phyloP scores from a whole-genome alignment of 1,140 invertebrate species.

The Calephelis virginiensis region DNA sequence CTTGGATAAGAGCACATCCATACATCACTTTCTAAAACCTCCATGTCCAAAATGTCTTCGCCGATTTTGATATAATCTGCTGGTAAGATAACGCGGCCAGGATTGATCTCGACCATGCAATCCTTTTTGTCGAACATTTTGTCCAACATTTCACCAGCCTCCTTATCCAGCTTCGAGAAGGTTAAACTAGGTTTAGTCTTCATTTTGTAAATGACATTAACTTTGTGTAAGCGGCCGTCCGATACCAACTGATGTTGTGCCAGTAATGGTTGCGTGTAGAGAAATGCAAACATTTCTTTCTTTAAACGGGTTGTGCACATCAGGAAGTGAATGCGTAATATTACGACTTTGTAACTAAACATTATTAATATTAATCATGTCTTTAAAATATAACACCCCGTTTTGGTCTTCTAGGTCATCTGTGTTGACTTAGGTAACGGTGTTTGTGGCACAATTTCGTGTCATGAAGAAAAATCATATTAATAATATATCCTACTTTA shows the following conservation, averaged over 20 bases:
- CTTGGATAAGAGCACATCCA: constrained; percentile 91
- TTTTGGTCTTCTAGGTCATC: constrained; percentile 26
- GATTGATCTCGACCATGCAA: constrained; percentile 85
- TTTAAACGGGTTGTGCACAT: constrained; percentile 9
- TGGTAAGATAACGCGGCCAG: constrained; percentile 83
- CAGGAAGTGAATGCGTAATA: background rate
- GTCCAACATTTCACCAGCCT: constrained; percentile 81
- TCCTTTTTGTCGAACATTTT: constrained; percentile 83
- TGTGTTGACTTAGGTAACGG: constrained; percentile 13
- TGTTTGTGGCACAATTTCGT: constrained; percentile 23
- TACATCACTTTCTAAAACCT: constrained; percentile 85
- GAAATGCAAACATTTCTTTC: constrained; percentile 8
- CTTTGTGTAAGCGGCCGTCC: background rate
- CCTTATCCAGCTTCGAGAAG: constrained; percentile 82
- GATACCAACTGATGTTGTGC: constrained; percentile 1
- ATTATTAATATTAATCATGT: constrained; percentile 14
- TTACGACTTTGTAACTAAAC: constrained; percentile 7
- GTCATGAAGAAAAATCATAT: constrained; percentile 27
- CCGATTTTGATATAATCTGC: constrained; percentile 83
- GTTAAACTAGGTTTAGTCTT: constrained; percentile 67
- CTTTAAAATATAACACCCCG: constrained; percentile 1
- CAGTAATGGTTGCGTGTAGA: constrained; percentile 5
- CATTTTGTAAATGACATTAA: constrained; percentile 45
- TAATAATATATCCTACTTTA: constrained; percentile 7
- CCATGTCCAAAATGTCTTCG: constrained; percentile 82